Evolutionary conservation across 2,888 invertebrate species (phyloP), one percentile per base, ranked within the genome.

Genomic region (Drosophila meridiana): DNA sequence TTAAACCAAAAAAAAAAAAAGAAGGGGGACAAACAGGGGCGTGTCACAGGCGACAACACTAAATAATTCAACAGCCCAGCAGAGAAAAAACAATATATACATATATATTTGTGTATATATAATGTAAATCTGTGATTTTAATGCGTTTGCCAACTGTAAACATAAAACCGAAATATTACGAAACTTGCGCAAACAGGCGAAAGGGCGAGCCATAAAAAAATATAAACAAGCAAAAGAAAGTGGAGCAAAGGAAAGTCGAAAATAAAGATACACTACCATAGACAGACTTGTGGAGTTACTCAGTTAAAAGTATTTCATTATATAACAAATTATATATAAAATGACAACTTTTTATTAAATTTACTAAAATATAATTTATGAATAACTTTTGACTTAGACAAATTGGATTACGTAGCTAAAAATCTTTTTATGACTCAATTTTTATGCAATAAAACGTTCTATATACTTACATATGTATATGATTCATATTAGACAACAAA

Each of bases 61-160:
- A 91, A 91, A 89, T 89, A 81, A 91, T 91, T 91, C 91, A 89
- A 57, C 52, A 69, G 73, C 61, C 6, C 50, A 34, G 32, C 43
- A 61, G 48, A 43, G 45, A 26, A 20, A 7, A 36, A 34, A 56
- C 34, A 48, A 26, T 38, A 20, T 34, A 20, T 34, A 50, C 3
- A 32, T 20, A 8, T 53, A 8, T 36, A 7, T 36, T 2, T 38
- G 6, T 40, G 8, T 42, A 32, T 13, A 82, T 26, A 40, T 55
- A 55, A 90, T 88, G 87, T 89, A 84, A 90, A 88, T 89, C 91
- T 90, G 89, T 91, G 90, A 89, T 87, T 89, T 89, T 91, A 89
- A 91, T 89, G 91, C 89, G 84, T 90, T 84, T 84, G 89, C 84
- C 84, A 91, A 89, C 91, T 89, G 91, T 90, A 91, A 89, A 91